Conservation (phyloP, 2,888 invertebrate genomes). For the Calephelis perditalis region DNA sequence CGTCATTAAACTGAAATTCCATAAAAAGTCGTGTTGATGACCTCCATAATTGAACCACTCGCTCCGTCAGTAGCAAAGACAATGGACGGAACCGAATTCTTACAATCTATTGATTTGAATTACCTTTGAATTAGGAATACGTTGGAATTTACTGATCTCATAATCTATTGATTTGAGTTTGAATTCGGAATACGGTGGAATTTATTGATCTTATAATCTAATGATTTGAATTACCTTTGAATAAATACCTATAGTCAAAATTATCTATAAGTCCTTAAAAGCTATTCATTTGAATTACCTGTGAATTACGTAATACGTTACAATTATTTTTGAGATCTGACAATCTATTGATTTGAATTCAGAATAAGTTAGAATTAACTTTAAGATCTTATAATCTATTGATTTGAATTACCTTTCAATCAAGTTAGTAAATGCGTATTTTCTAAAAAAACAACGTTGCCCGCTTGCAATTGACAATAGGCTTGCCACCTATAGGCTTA, state of each 20-base stretch:
- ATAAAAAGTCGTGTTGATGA: slow-evolving; percentile 78
- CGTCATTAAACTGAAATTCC: slow-evolving; percentile 74
- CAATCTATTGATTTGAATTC: too few relatives aligned
- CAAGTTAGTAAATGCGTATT: too few relatives aligned
- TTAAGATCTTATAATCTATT: slow-evolving; percentile 46
- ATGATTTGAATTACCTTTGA: slow-evolving; percentile 42
- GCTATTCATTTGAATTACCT: slow-evolving; percentile 48
- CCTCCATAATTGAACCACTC: slow-evolving; percentile 66
- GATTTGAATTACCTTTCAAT: slow-evolving; percentile 38
- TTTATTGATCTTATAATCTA: slow-evolving; percentile 42
- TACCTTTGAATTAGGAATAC: not conserved
- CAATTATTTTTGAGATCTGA: too few relatives aligned
- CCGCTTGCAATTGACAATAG: too few relatives aligned
- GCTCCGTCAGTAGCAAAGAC: slow-evolving; percentile 69
- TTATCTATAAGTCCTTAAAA: slow-evolving; percentile 38
- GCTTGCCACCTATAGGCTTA: too few relatives aligned
- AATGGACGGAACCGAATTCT: slow-evolving; percentile 60
- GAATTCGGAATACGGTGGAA: too few relatives aligned
- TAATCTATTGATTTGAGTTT: too few relatives aligned
- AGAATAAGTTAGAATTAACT: too few relatives aligned
- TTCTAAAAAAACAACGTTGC: too few relatives aligned
- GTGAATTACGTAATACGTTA: not conserved
- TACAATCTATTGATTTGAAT: slow-evolving; percentile 54
- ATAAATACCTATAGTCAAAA: not conserved
- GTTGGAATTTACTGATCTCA: too few relatives aligned